Conservation (phyloP, 2,113 vertebrate genomes). For the Mixornis gularis region DNA sequence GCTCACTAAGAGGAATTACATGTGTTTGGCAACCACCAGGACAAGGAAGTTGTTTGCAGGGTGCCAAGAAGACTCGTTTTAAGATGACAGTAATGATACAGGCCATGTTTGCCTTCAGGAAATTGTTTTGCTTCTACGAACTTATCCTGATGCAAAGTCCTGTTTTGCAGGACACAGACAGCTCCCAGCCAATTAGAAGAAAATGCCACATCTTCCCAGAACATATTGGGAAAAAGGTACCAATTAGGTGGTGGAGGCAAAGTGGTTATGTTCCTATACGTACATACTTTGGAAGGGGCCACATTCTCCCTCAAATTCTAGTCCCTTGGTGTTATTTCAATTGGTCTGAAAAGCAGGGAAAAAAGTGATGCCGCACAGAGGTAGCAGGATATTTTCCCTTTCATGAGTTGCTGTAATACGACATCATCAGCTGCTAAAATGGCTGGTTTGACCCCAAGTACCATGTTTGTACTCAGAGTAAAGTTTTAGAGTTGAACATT, state of each 20-base stretch:
- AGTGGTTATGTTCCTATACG: background rate
- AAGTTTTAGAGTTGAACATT: background rate
- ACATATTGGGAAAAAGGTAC: background rate
- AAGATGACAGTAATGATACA: background rate
- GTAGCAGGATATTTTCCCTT: background rate
- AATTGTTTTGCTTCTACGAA: conserved; percentile 9
- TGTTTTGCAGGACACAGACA: background rate
- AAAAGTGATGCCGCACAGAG: background rate
- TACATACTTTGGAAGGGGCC: background rate
- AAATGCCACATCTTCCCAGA: background rate
- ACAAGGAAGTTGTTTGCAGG: background rate
- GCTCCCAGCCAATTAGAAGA: background rate
- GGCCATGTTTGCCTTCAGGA: conserved; percentile 9
- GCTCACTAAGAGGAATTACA: background rate
- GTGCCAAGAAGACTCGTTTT: conserved; percentile 1
- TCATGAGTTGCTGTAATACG: background rate
- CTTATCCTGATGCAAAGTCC: background rate
- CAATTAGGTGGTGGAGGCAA: background rate
- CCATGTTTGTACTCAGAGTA: background rate
- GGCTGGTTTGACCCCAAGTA: background rate
- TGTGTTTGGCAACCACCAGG: background rate
- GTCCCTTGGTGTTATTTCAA: background rate
- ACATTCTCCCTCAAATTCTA: conserved; percentile 3
- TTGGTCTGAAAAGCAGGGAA: background rate
- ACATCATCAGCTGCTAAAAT: background rate